phyloP scores from a whole-genome alignment of 2,113 vertebrate species.

The Cathartes aura region DNA sequence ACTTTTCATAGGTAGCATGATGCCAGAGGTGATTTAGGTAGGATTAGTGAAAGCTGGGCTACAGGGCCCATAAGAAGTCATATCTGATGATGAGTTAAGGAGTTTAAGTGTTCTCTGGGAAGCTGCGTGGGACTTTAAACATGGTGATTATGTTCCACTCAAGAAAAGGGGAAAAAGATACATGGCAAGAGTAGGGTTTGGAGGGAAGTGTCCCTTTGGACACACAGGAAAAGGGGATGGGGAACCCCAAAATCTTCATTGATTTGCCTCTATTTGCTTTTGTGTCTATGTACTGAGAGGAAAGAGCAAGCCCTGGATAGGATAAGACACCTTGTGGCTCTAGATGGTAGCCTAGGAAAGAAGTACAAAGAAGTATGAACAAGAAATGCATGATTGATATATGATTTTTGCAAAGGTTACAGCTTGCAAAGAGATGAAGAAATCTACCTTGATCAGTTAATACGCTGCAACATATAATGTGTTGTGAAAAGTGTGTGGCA shows the following conservation, averaged over 20 bases:
- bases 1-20: not conserved
- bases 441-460: not conserved
- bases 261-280: not conserved
- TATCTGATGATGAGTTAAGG: not conserved
- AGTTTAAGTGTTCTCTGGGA: not conserved
- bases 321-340: not conserved
- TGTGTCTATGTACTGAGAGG: not conserved
- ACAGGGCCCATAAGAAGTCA: not conserved
- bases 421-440: not conserved
- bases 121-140: not conserved
- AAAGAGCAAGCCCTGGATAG: not conserved
- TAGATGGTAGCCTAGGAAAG: not conserved
- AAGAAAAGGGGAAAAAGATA: not conserved
- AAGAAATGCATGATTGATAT: not conserved
- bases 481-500: not conserved
- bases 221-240: not conserved
- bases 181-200: not conserved
- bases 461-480: accelerated
- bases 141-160: not conserved
- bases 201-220: not conserved
- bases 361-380: not conserved
- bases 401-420: not conserved
- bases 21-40: not conserved
- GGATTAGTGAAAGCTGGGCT: not conserved
- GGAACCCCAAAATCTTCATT: not conserved